Percentiles rank a stretch among this genome's conserved stretches.
phyloP scores from a whole-genome alignment of 1,140 invertebrate genomes.

The Parasteatoda tepidariorum region DNA sequence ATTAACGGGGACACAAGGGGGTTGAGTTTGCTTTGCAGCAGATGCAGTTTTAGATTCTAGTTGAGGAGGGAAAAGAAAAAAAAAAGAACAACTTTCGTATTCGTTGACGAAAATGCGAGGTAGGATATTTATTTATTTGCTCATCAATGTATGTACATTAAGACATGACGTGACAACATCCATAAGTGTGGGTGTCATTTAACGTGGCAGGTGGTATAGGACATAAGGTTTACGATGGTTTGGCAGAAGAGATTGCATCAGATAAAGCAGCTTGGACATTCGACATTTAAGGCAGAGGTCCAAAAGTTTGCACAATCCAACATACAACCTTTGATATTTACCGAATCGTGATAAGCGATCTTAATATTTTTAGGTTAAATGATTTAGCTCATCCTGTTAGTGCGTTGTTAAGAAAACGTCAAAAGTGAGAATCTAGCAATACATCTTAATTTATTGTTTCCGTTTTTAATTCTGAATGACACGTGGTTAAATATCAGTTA shows the following conservation, averaged over 20 bases:
- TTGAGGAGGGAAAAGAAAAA: no score
- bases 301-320: background rate
- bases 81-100: slow-evolving; percentile 22
- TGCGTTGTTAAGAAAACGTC: no score
- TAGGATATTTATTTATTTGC: slow-evolving; percentile 24
- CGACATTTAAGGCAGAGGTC: background rate
- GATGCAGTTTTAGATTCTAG: background rate
- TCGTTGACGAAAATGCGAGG: background rate
- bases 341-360: background rate
- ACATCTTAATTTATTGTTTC: no score
- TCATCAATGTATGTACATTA: slow-evolving; percentile 26
- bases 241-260: background rate
- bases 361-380: background rate
- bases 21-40: slow-evolving; percentile 23
- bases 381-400: no score
- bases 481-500: no score
- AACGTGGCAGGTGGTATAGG: background rate
- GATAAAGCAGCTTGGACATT: background rate
- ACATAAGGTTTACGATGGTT: background rate
- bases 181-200: slow-evolving; percentile 34
- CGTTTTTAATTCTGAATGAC: no score
- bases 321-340: background rate
- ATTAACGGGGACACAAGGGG: background rate
- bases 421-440: no score
- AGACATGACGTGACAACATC: slow-evolving; percentile 17